Evolutionary conservation across 2,797 vertebrate species (phyloP), one percentile per base, ranked within the genome.

Genomic region (Rhinogobio ventralis): DNA sequence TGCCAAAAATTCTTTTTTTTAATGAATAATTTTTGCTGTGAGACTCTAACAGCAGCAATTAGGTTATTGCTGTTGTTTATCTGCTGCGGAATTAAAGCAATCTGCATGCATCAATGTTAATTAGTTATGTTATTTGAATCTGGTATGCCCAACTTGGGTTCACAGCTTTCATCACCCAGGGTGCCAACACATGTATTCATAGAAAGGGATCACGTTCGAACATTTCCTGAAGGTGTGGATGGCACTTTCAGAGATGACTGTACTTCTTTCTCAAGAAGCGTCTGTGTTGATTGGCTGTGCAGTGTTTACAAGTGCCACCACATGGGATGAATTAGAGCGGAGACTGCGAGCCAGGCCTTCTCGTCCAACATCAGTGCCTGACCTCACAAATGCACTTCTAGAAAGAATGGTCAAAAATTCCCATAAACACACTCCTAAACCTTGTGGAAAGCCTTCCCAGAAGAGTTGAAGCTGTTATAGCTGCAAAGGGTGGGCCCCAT

Each of bases 161-260:
- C 9, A 2, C 78, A 62, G 53, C 46, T 55, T 83, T 67, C 60
- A 11, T 20, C 14, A 19, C 14, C 25, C 3, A 0, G 39, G 9
- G 39, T 73, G 14, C 36, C 60, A 81, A 60, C 36, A 1, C 36
- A 9, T 57, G 25, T 42, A 14, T 55, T 73, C 4, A 4, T 7
- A 39, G 6, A 51, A 75, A 39, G 4, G 15, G 11, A n/a, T 51
- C 30, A 74, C 20, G 8, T 33, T 75, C 7, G 3, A 19, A 39
- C 46, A 46, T 33, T n/a, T 83, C 4, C 45, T 53, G n/a, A 75
- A 67, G 39, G 57, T 82, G 81, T 64, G 81, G 28, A 64, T 67
- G 46, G 5, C 30, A 33, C 20, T 33, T 15, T n/a, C 71, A 36
- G 13, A 25, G 17, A 45, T 8, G 39, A 46, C 15, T 66, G 5